These are phyloP conservation scores for Hyposoter didymator DNA, from an alignment of 2,888 invertebrate genomes.

Conservation along the genomic window DNA sequence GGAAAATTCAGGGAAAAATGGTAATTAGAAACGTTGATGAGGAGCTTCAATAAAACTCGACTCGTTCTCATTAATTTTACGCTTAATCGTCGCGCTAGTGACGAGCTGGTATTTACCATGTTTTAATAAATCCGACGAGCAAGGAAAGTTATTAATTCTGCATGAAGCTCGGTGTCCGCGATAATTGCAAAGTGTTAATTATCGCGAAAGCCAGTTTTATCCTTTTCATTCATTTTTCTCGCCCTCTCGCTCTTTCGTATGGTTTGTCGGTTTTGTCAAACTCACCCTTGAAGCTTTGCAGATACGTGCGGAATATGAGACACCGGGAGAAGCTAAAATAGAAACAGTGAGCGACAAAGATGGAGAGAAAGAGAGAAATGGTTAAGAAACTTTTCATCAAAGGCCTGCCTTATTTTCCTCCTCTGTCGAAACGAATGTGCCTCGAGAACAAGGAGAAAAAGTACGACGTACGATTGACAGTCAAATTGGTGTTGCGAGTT, in stretches of 20 bases:
- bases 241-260: background rate
- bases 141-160: constrained; percentile 13
- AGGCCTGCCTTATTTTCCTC: constrained; percentile 11
- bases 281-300: background rate
- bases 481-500: background rate
- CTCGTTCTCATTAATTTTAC: background rate
- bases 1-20: background rate
- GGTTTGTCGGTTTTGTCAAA: constrained; percentile 3
- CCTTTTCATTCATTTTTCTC: background rate
- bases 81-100: background rate
- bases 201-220: constrained; percentile 6
- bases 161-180: background rate
- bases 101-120: background rate
- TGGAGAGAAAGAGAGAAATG: background rate
- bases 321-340: constrained; percentile 13
- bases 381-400: constrained; percentile 14
- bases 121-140: background rate
- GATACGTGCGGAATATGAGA: background rate
- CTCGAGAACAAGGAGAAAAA: background rate
- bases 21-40: background rate
- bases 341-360: background rate
- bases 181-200: constrained; percentile 21
- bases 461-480: background rate
- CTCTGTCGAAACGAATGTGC: background rate
- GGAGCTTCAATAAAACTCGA: background rate